Base-by-base conservation (phyloP, 2,797 vertebrate genomes). In the Cetoscarus ocellatus region DNA sequence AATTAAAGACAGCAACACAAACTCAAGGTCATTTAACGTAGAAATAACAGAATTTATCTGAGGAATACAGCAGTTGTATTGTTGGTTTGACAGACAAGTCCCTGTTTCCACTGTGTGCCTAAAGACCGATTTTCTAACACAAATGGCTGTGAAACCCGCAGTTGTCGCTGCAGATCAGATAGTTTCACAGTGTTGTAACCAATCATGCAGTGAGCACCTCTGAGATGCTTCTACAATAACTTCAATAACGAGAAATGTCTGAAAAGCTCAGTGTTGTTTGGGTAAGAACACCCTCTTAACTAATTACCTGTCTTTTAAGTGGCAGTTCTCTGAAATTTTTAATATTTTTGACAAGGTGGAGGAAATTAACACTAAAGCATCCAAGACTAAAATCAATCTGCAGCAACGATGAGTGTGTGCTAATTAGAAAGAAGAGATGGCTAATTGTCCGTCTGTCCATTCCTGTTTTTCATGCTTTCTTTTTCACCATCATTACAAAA, bases 391-490 rank as follows among this genome's bases (percentile, higher is more conserved):
- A 81, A 58, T 80, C 75, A 74, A 67, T 82, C 69, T 80, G 64
- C 27, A 36, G 51, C n/a, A 6, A 43, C 5, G 18, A 63, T 60
- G 65, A 80, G 63, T 58, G 55, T 47, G 49, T 72, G 73, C 68
- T 88, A 88, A 91, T 87, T 82, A 86, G 63, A 84, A 80, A 73
- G 55, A 57, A 55, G 15, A 15, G 63, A 13, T 14, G 86, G 88
- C 40, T 42, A 36, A 67, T 8, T 15, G 9, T 67, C n/a, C 45
- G 11, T 69, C 48, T 18, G 51, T 67, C 56, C 55, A 59, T 48
- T 48, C n/a, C 8, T 10, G 6, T 38, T 7, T 55, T 68, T 48
- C 9, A 4, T 34, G 17, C 42, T 56, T 69, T 52, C 65, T 39
- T 51, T 4, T 36, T 42, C 38, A 57, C 13, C 44, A 51, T 17